phyloP scores from a whole-genome alignment of 1,140 invertebrate genomes.

The Eueides isabella region DNA sequence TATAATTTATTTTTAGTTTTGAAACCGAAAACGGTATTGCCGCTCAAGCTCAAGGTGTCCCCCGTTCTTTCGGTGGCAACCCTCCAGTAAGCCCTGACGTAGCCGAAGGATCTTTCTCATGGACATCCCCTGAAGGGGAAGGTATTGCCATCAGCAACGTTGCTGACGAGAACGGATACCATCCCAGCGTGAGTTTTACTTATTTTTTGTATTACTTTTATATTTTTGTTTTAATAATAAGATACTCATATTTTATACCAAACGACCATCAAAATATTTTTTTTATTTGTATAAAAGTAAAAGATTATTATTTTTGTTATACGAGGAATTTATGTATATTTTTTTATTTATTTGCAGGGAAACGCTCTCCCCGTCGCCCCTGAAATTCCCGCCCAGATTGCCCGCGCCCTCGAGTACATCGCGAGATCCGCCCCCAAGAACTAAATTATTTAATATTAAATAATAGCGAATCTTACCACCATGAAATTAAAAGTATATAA shows the following conservation, averaged over 20 bases:
- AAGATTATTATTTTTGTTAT: background rate
- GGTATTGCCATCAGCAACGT: slow-evolving; percentile 73
- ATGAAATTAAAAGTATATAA: slow-evolving; percentile 33
- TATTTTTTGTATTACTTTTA: background rate
- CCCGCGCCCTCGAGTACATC: slow-evolving; percentile 74
- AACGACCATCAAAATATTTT: too few relatives aligned
- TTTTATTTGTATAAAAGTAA: slow-evolving; percentile 28
- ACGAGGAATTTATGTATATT: background rate
- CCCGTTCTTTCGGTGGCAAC: slow-evolving; percentile 77
- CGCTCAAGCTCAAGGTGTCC: slow-evolving; percentile 78
- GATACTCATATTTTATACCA: too few relatives aligned
- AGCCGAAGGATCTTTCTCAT: slow-evolving; percentile 73
- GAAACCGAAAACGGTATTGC: slow-evolving; percentile 85
- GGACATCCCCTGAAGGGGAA: slow-evolving; percentile 72
- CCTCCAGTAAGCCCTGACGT: slow-evolving; percentile 76
- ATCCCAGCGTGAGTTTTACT: slow-evolving; percentile 66
- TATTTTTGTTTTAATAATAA: too few relatives aligned
- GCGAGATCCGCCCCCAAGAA: slow-evolving; percentile 44
- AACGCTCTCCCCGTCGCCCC: slow-evolving; percentile 78
- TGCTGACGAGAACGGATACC: slow-evolving; percentile 84
- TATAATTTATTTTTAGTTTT: slow-evolving; percentile 63
- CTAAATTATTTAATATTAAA: slow-evolving; percentile 32
- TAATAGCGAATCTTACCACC: slow-evolving; percentile 36
- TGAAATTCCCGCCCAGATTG: slow-evolving; percentile 73
- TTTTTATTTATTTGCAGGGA: slow-evolving; percentile 64